Percentiles rank a stretch among this genome's conserved stretches.
phyloP scores from a whole-genome alignment of 2,888 invertebrate genomes.

The Cantharis lateralis region DNA sequence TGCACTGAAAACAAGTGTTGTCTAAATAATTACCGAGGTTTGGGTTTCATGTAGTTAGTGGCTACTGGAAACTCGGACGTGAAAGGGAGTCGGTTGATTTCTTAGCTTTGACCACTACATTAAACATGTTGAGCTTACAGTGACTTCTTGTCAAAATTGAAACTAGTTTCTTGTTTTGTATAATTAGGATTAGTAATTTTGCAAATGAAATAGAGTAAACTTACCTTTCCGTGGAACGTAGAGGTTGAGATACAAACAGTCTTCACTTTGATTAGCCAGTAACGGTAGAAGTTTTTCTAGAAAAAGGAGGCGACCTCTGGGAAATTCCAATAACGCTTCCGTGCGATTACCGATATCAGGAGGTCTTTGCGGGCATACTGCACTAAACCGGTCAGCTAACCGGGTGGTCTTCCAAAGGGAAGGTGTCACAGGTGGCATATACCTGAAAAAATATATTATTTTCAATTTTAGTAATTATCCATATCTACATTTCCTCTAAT shows the following conservation, averaged over 20 bases:
- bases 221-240: constrained; percentile 85
- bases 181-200: not conserved
- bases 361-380: constrained; percentile 86
- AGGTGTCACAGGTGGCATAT: constrained; percentile 94
- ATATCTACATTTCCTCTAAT: not conserved
- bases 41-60: not conserved
- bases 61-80: not conserved
- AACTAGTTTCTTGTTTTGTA: not conserved
- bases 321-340: constrained; percentile 73
- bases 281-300: constrained; percentile 82
- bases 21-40: not conserved
- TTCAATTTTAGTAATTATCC: not conserved
- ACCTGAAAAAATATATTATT: constrained; percentile 58
- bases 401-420: constrained; percentile 84
- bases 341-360: constrained; percentile 65
- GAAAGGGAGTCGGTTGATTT: not conserved
- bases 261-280: constrained; percentile 92
- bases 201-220: constrained; percentile 38
- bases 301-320: constrained; percentile 82
- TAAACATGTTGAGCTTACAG: not conserved
- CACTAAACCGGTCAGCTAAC: constrained; percentile 78
- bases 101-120: not conserved
- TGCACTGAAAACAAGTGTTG: not conserved
- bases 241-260: constrained; percentile 96
- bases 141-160: not conserved